Base-by-base conservation (phyloP, 2,888 invertebrate genomes). In the Colostygia pectinataria region DNA sequence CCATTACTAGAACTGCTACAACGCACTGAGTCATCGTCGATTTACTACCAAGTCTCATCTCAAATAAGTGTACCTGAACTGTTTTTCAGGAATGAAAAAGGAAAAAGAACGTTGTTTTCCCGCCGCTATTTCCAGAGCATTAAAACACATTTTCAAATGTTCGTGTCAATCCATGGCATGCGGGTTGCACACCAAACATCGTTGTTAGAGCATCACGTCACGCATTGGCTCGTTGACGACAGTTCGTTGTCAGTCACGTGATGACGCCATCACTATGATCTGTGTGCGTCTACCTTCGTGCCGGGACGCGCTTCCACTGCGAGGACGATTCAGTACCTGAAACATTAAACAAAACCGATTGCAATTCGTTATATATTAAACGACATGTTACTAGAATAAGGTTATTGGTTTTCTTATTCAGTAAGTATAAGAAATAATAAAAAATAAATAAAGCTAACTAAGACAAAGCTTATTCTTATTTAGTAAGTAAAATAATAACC, bases 161-260 rank as follows among this genome's bases (percentile, higher is more conserved):
- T 36, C 4, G 13, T 24, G 15, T 31, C 15, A 53, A 7, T 46
- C 32, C 7, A 31, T 18, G 61, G 65, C 57, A 54, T 57, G 59
- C 20, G 58, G 52, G 29, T 55, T 42, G 57, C 65, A 66, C 65
- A 61, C 62, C 57, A 46, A n/a, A 27, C 46, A 57, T 55, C 45
- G 65, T 24, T 65, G 73, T 72, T 84, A 89, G 56, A 89, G 82
- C 87, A 88, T 85, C 64, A 89, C 88, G 74, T 89, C 89, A 55
- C 72, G 76, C n/a, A 71, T 66, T 29, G 71, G 71, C 63, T 70
- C 77, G 53, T 24, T 62, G 45, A 71, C 61, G 48, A 72, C 69
- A 13, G 13, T 27, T 55, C 73, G 71, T 57, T 71, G 89, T 88
- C 88, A 88, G 80, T 85, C 87, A 10, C 77, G 78, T 12, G 81